These are phyloP conservation scores for Cygnus atratus DNA, from an alignment of 2,113 vertebrate species.

Conservation along the genomic window DNA sequence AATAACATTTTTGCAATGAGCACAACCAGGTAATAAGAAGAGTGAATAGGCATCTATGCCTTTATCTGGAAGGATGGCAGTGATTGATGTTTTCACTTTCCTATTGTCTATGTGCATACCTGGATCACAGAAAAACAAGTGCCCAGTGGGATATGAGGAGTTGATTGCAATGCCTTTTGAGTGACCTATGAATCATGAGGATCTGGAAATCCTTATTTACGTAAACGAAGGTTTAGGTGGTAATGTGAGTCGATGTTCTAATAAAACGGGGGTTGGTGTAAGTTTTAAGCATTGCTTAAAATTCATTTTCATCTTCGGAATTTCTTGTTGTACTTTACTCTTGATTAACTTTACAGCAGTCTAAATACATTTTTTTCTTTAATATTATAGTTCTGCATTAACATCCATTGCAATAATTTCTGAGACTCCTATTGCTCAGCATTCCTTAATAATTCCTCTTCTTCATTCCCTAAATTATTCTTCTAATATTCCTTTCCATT, in stretches of 20 bases:
- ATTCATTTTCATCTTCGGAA: not conserved
- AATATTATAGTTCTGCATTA: not conserved
- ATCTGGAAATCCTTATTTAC: not conserved
- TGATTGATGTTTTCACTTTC: constrained; percentile 37
- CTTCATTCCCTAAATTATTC: not conserved
- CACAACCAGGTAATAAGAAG: not conserved
- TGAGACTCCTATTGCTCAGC: not conserved
- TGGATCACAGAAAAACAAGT: not conserved
- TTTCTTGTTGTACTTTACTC: not conserved
- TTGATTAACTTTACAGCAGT: not conserved
- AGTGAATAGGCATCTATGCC: not conserved
- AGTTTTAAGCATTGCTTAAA: not conserved
- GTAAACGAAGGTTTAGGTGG: not conserved
- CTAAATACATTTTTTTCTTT: not conserved
- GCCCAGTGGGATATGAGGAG: not conserved
- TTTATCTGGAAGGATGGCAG: not conserved
- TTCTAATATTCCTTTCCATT: not conserved
- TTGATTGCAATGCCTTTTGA: not conserved
- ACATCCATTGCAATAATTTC: not conserved
- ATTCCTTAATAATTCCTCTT: not conserved
- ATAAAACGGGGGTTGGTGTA: not conserved
- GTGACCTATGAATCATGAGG: not conserved
- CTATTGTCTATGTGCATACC: not conserved
- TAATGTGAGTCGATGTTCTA: not conserved
- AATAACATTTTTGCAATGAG: not conserved